Conservation (phyloP, 2,797 vertebrate genomes). For the Hozukius guyotensis region DNA sequence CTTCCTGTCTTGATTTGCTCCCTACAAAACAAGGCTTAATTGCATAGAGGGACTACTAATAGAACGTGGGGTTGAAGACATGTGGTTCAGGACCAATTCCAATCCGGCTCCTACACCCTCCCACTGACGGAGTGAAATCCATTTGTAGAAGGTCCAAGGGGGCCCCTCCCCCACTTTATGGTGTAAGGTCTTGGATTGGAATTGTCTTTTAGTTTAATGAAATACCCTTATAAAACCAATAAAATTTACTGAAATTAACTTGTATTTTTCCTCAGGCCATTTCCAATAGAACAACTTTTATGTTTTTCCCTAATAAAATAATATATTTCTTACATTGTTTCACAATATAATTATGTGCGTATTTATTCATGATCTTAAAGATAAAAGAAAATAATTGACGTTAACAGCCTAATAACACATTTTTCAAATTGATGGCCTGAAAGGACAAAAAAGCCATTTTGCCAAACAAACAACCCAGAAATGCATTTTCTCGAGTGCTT, state of each 20-base stretch:
- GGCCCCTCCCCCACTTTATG: too few relatives aligned
- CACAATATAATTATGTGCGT: not conserved
- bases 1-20: conserved; percentile 9
- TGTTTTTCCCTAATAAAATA: not conserved
- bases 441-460: not conserved
- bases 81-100: not conserved
- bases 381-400: not conserved
- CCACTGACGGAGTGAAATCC: not conserved
- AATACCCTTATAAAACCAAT: conserved; percentile 2
- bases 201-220: conserved; percentile 28
- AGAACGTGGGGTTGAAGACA: not conserved
- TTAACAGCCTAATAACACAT: not conserved
- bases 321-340: not conserved
- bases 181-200: not conserved
- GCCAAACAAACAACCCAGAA: not conserved
- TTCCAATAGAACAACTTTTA: not conserved
- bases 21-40: conserved; percentile 25
- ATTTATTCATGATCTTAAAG: not conserved
- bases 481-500: conserved; percentile 19
- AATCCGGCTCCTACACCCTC: not conserved
- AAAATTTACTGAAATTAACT: not conserved
- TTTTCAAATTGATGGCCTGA: not conserved
- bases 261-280: not conserved
- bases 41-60: not conserved
- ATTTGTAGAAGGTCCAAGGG: not conserved